phyloP scores from a whole-genome alignment of 2,797 vertebrate species.

The Brachyalestes nurse region DNA sequence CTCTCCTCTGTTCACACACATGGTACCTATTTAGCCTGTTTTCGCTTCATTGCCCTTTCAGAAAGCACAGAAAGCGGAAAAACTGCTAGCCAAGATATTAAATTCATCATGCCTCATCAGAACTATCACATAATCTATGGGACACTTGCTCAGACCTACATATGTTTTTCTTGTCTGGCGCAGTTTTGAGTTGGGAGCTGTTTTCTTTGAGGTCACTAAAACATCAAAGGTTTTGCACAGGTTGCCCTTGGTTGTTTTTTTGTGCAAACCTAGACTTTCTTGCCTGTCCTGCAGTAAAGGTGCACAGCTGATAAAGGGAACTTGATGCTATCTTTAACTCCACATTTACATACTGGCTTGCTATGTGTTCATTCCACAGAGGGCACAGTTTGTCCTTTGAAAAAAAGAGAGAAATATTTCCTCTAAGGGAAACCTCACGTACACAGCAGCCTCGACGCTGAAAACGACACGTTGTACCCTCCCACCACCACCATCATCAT shows the following conservation, averaged over 20 bases:
- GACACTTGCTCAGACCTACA: background rate
- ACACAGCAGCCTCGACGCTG: background rate
- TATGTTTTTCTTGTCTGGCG: conserved; percentile 2
- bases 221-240: background rate
- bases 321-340: conserved; percentile 15
- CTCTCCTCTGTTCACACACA: conserved; percentile 62
- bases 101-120: conserved; percentile 16
- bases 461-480: background rate
- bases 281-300: background rate
- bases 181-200: background rate
- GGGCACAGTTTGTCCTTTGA: conserved; percentile 3
- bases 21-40: conserved; percentile 52
- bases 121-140: background rate
- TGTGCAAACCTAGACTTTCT: background rate
- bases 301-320: background rate
- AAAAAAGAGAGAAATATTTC: conserved; percentile 1
- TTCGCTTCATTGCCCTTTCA: conserved; percentile 33
- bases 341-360: conserved; percentile 32
- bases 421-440: background rate
- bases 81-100: background rate
- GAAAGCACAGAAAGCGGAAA: conserved; percentile 18
- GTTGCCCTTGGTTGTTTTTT: background rate
- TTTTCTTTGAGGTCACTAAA: no score
- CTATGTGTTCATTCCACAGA: background rate
- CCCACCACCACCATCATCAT: background rate